These are phyloP conservation scores for Drosophila tropicalis DNA, from an alignment of 1,140 invertebrate genomes.

Conservation along the genomic window DNA sequence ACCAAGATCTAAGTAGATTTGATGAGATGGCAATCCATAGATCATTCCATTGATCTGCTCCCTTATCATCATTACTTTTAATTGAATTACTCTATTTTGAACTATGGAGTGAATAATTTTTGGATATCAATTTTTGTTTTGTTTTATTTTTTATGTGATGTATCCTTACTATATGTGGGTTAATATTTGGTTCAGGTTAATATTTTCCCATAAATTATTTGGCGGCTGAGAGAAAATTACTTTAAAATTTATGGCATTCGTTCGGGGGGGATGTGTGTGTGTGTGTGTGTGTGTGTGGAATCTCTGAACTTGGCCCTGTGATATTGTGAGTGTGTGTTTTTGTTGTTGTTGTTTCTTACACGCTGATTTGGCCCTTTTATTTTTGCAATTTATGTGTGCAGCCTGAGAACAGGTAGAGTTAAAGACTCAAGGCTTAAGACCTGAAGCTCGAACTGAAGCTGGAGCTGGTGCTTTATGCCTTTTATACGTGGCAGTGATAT, in stretches of 20 bases:
- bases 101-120: background rate
- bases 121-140: conserved; percentile 32
- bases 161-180: conserved; percentile 42
- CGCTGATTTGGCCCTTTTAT: conserved; percentile 78
- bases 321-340: background rate
- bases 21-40: conserved; percentile 6
- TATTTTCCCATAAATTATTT: conserved; percentile 80
- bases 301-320: conserved; percentile 19
- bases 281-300: background rate
- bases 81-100: conserved; percentile 4
- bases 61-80: background rate
- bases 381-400: conserved; percentile 60
- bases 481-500: conserved; percentile 62
- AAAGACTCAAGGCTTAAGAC: conserved; percentile 8
- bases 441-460: conserved; percentile 9
- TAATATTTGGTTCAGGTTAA: conserved; percentile 65
- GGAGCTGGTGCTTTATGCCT: conserved; percentile 25
- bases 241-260: conserved; percentile 75
- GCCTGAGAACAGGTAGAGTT: conserved; percentile 60
- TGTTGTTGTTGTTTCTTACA: conserved; percentile 47
- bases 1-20: conserved; percentile 17
- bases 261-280: background rate
- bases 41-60: background rate
- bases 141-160: conserved; percentile 48
- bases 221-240: conserved; percentile 68